phyloP scores from a whole-genome alignment of 2,888 invertebrate genomes.

The Mesorhabditis belari region DNA sequence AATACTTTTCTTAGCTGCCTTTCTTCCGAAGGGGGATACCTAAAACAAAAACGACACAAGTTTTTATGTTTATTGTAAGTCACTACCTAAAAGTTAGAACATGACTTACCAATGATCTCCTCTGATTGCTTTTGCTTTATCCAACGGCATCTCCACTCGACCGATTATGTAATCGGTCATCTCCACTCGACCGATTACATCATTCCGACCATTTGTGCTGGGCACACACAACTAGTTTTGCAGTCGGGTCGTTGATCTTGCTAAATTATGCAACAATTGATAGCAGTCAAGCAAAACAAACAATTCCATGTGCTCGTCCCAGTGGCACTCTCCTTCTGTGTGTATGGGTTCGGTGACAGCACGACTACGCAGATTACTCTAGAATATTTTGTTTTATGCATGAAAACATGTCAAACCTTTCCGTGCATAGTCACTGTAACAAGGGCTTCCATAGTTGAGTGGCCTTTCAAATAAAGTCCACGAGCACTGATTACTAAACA shows the following conservation, averaged over 20 bases:
- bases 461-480: conserved; percentile 37
- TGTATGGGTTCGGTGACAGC: conserved; percentile 22
- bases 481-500: conserved; percentile 35
- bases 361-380: conserved; percentile 22
- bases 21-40: conserved; percentile 32
- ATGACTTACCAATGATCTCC: neutral
- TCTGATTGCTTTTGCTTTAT: neutral
- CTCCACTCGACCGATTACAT: too few relatives aligned
- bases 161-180: too few relatives aligned
- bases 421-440: conserved; percentile 17
- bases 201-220: conserved; percentile 30
- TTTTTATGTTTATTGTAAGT: too few relatives aligned
- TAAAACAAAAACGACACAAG: too few relatives aligned
- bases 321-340: conserved; percentile 28
- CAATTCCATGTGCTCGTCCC: conserved; percentile 50
- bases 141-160: neutral
- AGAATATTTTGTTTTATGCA: too few relatives aligned
- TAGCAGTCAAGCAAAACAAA: too few relatives aligned
- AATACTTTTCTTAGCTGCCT: conserved; percentile 28
- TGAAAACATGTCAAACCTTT: too few relatives aligned
- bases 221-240: conserved; percentile 25
- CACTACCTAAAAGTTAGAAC: neutral
- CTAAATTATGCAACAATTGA: too few relatives aligned
- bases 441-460: conserved; percentile 26
- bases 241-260: conserved; percentile 36